Evolutionary conservation across 1,140 invertebrate genomes (phyloP), one percentile per base, ranked within the genome.

Genomic region (Probaryconus sp.): DNA sequence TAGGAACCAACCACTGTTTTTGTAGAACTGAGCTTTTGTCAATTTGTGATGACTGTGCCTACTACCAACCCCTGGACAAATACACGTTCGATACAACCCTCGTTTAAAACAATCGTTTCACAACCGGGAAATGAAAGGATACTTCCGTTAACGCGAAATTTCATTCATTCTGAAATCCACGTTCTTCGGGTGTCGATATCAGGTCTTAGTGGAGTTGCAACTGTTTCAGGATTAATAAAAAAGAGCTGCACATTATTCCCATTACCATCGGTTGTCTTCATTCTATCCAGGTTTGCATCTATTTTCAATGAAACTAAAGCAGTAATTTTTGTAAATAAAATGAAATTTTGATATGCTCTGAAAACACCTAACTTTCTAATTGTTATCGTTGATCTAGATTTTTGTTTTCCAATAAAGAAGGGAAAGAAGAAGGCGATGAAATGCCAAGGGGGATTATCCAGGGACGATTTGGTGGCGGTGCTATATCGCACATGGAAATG

Each of bases 71-170:
- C 31, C 30, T 45, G 58, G 72, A 50, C 40, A 67, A 76, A 63
- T 71, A 72, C 60, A n/a, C 69, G 50, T 26, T 33, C 56, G 73
- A 51, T 75, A 61, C 60, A n/a, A n/a, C n/a, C n/a, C n/a, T n/a
- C n/a, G n/a, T n/a, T n/a, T n/a, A n/a, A n/a, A n/a, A n/a, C n/a
- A n/a, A 72, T 65, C 37, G 42, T 50, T 51, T 51, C 65, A 71
- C 50, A 71, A 72, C 58, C 58, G 64, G 30, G 31, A 58, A 64
- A 63, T 63, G 31, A 58, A 56, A 13, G 26, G 26, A 16, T 26
- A 40, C 48, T 42, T 67, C 55, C 45, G 40, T 30, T 65, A 72
- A 63, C 37, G 50, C 31, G 35, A 6, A n/a, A 20, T 43, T 64
- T 53, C 48, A 42, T 3, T 40, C n/a, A n/a, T n/a, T n/a, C n/a